A percentile compares a stretch with the other conserved stretches of the same genome.
phyloP scores from a whole-genome alignment of 2,113 vertebrate genomes.

The Colistium nudipinnis region DNA sequence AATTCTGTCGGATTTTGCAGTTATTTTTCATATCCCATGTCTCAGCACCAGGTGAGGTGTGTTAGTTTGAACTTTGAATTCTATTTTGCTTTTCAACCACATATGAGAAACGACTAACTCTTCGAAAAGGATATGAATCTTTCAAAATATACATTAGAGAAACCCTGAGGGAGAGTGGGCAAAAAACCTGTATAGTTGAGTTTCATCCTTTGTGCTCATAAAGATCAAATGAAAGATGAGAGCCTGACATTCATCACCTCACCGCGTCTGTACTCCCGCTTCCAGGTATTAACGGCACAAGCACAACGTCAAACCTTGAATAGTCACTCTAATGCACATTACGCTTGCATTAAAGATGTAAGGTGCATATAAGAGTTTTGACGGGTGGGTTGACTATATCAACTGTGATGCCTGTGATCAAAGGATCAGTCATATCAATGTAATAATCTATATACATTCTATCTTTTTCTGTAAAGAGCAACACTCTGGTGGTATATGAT shows the following conservation, averaged over 20 bases:
- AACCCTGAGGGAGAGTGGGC: slow-evolving; percentile 22
- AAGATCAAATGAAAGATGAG: slow-evolving; percentile 32
- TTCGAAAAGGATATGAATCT: slow-evolving; percentile 29
- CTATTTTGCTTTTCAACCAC: background rate
- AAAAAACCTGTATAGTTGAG: background rate
- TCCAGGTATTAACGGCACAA: background rate
- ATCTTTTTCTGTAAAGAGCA: too few relatives aligned
- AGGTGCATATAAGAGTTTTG: background rate
- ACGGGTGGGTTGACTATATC: background rate
- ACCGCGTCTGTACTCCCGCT: background rate
- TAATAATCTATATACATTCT: too few relatives aligned
- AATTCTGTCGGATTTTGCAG: background rate
- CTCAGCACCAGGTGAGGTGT: background rate
- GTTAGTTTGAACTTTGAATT: background rate
- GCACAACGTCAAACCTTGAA: background rate
- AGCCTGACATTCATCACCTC: slow-evolving; percentile 22
- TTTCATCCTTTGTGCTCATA: slow-evolving; percentile 9
- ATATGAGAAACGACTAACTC: slow-evolving; percentile 6
- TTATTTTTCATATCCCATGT: background rate
- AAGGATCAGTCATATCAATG: too few relatives aligned
- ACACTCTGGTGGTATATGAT: too few relatives aligned
- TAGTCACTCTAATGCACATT: background rate
- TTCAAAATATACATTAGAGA: slow-evolving; percentile 17
- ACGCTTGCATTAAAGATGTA: background rate
- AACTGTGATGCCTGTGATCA: background rate